A percentile compares a stretch with the other conserved stretches of the same genome.
phyloP scores from a whole-genome alignment of 2,888 invertebrate species.

The Platycheirus rosarum region DNA sequence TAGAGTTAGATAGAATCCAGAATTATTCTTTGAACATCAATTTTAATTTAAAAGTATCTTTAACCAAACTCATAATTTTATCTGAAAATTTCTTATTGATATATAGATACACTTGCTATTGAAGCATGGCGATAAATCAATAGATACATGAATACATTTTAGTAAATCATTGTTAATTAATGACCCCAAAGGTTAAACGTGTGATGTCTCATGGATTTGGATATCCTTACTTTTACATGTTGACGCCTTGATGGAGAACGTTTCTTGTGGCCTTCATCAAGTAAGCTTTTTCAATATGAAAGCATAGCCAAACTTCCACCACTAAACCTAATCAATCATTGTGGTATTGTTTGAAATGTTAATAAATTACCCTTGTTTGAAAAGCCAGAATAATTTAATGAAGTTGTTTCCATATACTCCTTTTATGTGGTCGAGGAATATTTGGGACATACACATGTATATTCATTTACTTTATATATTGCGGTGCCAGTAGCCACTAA shows the following conservation, averaged over 20 bases:
- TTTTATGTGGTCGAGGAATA: slow-evolving; percentile 22
- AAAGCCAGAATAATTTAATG: slow-evolving; percentile 61
- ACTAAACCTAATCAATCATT: slow-evolving; percentile 62
- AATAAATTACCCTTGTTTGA: no score
- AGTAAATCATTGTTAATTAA: slow-evolving; percentile 10
- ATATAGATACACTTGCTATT: no score
- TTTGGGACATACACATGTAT: no score
- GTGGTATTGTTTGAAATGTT: slow-evolving; percentile 65
- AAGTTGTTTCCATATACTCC: slow-evolving; percentile 44
- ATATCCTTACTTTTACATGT: slow-evolving; percentile 16
- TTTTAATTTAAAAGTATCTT: no score
- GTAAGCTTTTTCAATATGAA: slow-evolving; percentile 34
- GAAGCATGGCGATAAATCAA: slow-evolving; percentile 3
- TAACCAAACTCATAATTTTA: no score
- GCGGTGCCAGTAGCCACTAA: slow-evolving; percentile 55
- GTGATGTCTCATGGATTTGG: not conserved
- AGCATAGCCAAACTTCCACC: slow-evolving; percentile 35
- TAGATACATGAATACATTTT: not conserved
- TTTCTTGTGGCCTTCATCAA: slow-evolving; percentile 21
- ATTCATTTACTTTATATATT: slow-evolving; percentile 31
- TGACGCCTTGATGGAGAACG: slow-evolving; percentile 25
- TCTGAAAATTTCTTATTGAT: no score
- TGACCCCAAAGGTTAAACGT: slow-evolving; percentile 19
- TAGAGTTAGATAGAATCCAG: no score
- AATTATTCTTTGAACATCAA: no score